Percentiles rank a stretch among this genome's conserved stretches.
Conservation (phyloP, 2,797 vertebrate species). For the Galagoides demidoff region DNA sequence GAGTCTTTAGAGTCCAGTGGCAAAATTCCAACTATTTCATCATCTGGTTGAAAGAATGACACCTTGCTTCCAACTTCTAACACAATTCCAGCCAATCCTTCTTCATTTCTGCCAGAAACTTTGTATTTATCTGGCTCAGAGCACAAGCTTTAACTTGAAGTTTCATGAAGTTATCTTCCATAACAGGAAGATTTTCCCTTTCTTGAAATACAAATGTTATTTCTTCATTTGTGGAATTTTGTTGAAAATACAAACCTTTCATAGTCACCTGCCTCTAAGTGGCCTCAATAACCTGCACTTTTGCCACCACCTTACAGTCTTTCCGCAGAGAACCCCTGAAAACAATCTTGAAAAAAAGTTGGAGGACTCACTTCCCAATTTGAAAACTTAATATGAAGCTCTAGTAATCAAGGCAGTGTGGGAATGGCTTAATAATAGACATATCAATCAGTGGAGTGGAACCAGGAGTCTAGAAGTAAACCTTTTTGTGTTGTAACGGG, state of each 20-base stretch:
- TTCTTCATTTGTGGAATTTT: slow-evolving; percentile 87
- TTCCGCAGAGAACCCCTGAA: too few relatives aligned
- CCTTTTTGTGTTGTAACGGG: not conserved
- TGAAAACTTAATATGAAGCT: not conserved
- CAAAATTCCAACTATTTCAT: slow-evolving; percentile 93
- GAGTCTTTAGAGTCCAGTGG: slow-evolving; percentile 93
- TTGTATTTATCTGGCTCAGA: slow-evolving; percentile 93
- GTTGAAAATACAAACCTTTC: slow-evolving; percentile 94
- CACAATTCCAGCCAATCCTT: slow-evolving; percentile 92
- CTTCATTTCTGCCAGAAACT: slow-evolving; percentile 92
- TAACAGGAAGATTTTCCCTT: slow-evolving; percentile 86
- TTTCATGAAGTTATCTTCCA: slow-evolving; percentile 91
- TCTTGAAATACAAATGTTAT: slow-evolving; percentile 94
- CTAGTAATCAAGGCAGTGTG: not conserved
- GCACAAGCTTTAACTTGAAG: slow-evolving; percentile 96
- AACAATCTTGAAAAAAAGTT: not conserved
- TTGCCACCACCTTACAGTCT: too few relatives aligned
- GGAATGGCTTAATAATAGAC: not conserved
- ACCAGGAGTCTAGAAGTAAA: not conserved
- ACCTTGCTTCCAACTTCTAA: slow-evolving; percentile 96
- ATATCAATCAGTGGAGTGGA: not conserved
- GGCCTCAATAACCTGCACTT: too few relatives aligned
- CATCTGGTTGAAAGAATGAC: slow-evolving; percentile 94
- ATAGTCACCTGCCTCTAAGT: slow-evolving; percentile 85
- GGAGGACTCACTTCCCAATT: not conserved